Conservation (phyloP, 35 echinoderm and acorn worm species). For the Amphiura filiformis region DNA sequence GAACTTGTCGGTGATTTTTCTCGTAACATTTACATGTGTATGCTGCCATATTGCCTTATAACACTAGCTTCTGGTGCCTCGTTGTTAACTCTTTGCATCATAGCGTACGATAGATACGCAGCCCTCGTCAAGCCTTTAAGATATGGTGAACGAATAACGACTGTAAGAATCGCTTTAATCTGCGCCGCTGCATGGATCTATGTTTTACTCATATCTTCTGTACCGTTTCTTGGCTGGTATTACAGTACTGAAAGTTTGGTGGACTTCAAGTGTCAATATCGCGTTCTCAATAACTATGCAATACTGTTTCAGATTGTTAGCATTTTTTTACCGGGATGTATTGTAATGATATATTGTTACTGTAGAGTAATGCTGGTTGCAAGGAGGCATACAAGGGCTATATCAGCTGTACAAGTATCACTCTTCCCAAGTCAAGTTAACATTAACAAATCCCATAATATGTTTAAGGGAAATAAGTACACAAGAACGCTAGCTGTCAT, state of each 20-base stretch:
- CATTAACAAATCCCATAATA: conserved; percentile 74
- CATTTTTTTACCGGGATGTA: conserved; percentile 66
- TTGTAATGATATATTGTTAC: conserved; percentile 83
- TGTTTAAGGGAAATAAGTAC: conserved; percentile 97
- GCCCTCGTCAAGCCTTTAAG: conserved; percentile 90
- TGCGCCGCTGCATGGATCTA: conserved; percentile 57
- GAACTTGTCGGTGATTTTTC: conserved; percentile 14
- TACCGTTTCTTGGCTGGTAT: conserved; percentile 50
- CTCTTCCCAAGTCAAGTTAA: conserved; percentile 53
- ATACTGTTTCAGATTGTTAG: conserved; percentile 60
- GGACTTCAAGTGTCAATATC: conserved; percentile 14
- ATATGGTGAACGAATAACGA: conserved; percentile 70
- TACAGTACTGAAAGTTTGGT: not conserved
- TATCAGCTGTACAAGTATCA: conserved; percentile 82
- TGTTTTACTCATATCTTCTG: conserved; percentile 43
- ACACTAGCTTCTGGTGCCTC: conserved; percentile 68
- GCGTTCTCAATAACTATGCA: conserved; percentile 46
- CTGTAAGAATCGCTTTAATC: conserved; percentile 39
- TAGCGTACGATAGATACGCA: conserved; percentile 86
- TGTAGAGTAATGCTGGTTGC: conserved; percentile 85
- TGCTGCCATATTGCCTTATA: conserved; percentile 54
- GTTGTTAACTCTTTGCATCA: conserved; percentile 60
- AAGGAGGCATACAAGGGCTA: conserved; percentile 90
- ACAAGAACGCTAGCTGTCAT: conserved; percentile 75
- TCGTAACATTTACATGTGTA: conserved; percentile 30